phyloP scores from a whole-genome alignment of 2,113 vertebrate species.

The Charina bottae region DNA sequence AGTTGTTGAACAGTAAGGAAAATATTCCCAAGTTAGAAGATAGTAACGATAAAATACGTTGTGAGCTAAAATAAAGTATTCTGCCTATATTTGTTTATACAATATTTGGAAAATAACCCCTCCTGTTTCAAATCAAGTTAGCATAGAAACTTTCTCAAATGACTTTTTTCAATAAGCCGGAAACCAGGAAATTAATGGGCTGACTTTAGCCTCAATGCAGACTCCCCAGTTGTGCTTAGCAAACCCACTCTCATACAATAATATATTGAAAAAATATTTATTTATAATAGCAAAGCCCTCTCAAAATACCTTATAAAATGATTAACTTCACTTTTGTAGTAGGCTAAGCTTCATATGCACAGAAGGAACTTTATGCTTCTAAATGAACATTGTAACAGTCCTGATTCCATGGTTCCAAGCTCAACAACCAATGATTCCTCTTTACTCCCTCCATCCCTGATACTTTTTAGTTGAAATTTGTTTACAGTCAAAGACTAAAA shows the following conservation, averaged over 20 bases:
- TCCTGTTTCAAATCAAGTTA: constrained; percentile 25
- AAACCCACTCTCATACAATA: neutral
- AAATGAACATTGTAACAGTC: neutral
- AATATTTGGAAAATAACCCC: constrained; percentile 30
- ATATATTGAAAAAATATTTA: neutral
- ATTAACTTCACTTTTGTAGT: neutral
- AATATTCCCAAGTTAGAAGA: constrained; percentile 51
- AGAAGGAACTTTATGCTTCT: neutral
- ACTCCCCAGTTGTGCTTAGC: neutral
- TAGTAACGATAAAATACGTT: constrained; percentile 60
- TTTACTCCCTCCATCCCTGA: neutral
- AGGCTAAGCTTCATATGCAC: neutral
- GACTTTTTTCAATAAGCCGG: neutral
- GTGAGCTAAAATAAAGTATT: constrained; percentile 47
- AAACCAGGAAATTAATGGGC: neutral
- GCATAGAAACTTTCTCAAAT: constrained; percentile 45
- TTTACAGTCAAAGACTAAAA: neutral
- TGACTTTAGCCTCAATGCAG: neutral
- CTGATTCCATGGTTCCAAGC: neutral
- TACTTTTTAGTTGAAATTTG: neutral
- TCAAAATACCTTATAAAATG: neutral
- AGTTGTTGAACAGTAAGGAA: constrained; percentile 65
- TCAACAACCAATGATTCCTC: neutral
- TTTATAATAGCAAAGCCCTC: neutral
- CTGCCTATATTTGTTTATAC: constrained; percentile 29